Conservation (phyloP, 2,113 vertebrate genomes). For the Cebidichthys violaceus region DNA sequence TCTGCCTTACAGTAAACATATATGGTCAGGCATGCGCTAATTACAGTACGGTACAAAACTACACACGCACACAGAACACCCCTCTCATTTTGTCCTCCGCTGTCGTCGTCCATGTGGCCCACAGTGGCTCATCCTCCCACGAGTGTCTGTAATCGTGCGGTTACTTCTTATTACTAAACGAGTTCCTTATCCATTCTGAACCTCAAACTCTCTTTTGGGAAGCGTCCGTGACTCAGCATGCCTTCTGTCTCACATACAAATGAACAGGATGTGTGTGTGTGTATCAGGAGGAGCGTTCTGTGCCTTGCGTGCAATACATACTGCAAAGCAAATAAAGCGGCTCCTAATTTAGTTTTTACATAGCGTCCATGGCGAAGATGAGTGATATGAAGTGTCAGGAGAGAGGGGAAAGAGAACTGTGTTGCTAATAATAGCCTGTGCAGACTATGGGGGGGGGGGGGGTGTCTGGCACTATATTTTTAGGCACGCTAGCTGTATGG, state of each 20-base stretch:
- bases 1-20: constrained; percentile 23
- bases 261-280: constrained; percentile 24
- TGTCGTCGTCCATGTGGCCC: not conserved
- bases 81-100: constrained; percentile 20
- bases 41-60: constrained; percentile 1
- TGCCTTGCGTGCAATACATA: constrained; percentile 2
- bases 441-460: not conserved
- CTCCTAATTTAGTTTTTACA: constrained; percentile 41
- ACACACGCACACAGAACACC: not conserved
- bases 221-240: constrained; percentile 60
- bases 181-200: constrained; percentile 47
- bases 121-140: constrained; percentile 43
- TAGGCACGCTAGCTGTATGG: constrained; percentile 16
- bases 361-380: constrained; percentile 20
- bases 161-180: constrained; percentile 51
- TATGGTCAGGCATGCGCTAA: constrained; percentile 12
- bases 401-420: constrained; percentile 13
- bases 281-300: constrained; percentile 17
- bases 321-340: constrained; percentile 19
- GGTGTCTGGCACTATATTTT: constrained; percentile 58
- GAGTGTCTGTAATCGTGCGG: constrained; percentile 18
- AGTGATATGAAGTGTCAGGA: constrained; percentile 30
- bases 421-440: constrained; percentile 44
- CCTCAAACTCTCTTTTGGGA: constrained; percentile 42
- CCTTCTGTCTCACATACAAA: constrained; percentile 33